Base-by-base conservation (phyloP, 2,888 invertebrate species). In the Ceramica pisi region DNA sequence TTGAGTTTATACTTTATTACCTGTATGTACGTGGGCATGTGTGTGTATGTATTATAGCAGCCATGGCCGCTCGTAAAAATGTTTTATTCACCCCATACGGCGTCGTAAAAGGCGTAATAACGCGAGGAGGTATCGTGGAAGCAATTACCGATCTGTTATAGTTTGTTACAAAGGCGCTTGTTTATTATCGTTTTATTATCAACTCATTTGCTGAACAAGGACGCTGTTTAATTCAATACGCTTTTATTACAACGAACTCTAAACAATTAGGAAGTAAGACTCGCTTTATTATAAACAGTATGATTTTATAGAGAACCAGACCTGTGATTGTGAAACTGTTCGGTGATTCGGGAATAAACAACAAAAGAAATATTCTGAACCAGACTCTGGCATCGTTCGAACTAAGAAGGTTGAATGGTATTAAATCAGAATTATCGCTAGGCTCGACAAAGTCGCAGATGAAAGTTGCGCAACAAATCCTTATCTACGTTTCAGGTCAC, bases 61-160 rank as follows among this genome's bases (percentile, higher is more conserved):
- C 93, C 94, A 95, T 95, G 95, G 95, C 93, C 94, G 95, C 91
- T 95, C 95, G 95, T 96, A 96, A 96, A 95, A 95, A 95, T 95
- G 96, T 95, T 96, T 96, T 95, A 96, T 95, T 95, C 95, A 93
- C 95, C 95, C 95, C 95, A 95, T 95, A 95, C 95, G 95, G 94
- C 94, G 93, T 95, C 96, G 96, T 96, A 95, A 96, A 96, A 95
- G 95, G 93, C 94, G 96, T 96, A 95, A 96, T 96, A 95, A 96
- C 95, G 95, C 93, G 93, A 94, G 95, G 91, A 95, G 95, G 95
- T 94, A 95, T 95, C 95, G 95, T 94, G 93, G 94, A 95, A 95
- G 95, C 96, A 96, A 96, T 96, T 96, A 96, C 95, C 92, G 94
- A 96, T 95, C 96, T 95, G 95, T 95, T 95, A 96, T 95, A 96